Evolutionary conservation across 92 coral and sea anemone genomes (phyloP).

Genomic region (Palythoa grandiflora): DNA sequence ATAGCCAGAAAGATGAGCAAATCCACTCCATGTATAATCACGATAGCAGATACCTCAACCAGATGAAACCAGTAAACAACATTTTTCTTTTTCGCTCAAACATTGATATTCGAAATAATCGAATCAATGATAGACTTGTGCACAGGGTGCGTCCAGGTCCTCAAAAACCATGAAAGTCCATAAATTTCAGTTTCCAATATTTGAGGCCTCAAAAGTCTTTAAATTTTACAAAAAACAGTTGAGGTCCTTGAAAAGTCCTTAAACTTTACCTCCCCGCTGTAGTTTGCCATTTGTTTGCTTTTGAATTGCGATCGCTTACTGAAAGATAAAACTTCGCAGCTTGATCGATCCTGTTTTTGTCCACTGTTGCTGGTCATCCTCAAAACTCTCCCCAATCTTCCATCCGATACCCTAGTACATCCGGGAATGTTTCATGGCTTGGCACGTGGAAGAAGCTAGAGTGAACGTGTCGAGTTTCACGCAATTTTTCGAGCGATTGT

Average conservation of each 20-base stretch:
- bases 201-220: too few relatives aligned
- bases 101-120: constrained; percentile 54
- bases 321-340: constrained; percentile 7
- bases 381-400: background rate
- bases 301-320: background rate
- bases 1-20: constrained; percentile 69
- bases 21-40: constrained; percentile 57
- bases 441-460: constrained; percentile 38
- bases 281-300: background rate
- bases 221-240: too few relatives aligned
- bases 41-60: constrained; percentile 49
- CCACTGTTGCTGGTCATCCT: background rate
- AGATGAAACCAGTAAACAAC: constrained; percentile 63
- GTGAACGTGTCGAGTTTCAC: constrained; percentile 43
- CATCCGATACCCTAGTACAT: background rate
- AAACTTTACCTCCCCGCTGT: background rate
- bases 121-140: constrained; percentile 8
- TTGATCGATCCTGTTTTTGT: background rate
- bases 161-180: background rate
- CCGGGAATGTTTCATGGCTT: constrained; percentile 29
- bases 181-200: background rate
- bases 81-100: constrained; percentile 65
- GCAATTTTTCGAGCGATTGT: constrained; percentile 16
- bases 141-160: background rate
- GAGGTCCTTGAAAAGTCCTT: too few relatives aligned